Conservation (phyloP, 2,797 vertebrate species). For the Diglossa cyanea region DNA sequence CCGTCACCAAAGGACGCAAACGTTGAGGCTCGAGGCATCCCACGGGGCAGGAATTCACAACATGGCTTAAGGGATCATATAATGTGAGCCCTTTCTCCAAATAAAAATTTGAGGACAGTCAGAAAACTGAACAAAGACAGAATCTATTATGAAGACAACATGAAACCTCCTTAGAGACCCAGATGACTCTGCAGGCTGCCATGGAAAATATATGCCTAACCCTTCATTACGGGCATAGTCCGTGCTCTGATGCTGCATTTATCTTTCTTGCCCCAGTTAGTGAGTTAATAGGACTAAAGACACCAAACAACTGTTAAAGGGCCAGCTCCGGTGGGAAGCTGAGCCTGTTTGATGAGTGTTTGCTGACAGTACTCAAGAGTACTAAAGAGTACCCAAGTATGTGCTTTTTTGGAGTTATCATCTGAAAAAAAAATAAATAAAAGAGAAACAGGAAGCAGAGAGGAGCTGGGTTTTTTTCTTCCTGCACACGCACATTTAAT, state of each 20-base stretch:
- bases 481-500: not conserved
- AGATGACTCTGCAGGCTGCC: not conserved
- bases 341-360: not conserved
- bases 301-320: not conserved
- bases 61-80: not conserved
- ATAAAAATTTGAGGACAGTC: not conserved
- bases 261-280: not conserved
- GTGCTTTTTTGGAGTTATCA: not conserved
- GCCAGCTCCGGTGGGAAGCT: not conserved
- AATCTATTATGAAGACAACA: not conserved
- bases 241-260: not conserved
- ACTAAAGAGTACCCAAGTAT: not conserved
- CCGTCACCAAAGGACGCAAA: conserved; percentile 23
- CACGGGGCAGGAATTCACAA: conserved; percentile 22
- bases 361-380: not conserved
- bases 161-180: conserved; percentile 14
- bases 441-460: not conserved
- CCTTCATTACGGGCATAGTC: not conserved
- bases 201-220: conserved; percentile 3
- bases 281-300: not conserved
- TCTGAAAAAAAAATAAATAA: not conserved
- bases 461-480: not conserved
- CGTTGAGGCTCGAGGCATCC: conserved; percentile 16
- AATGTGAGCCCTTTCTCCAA: conserved; percentile 3
- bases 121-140: conserved; percentile 4